These are phyloP conservation scores for Tenebrio molitor DNA, from an alignment of 1,140 invertebrate species.

Conservation along the genomic window DNA sequence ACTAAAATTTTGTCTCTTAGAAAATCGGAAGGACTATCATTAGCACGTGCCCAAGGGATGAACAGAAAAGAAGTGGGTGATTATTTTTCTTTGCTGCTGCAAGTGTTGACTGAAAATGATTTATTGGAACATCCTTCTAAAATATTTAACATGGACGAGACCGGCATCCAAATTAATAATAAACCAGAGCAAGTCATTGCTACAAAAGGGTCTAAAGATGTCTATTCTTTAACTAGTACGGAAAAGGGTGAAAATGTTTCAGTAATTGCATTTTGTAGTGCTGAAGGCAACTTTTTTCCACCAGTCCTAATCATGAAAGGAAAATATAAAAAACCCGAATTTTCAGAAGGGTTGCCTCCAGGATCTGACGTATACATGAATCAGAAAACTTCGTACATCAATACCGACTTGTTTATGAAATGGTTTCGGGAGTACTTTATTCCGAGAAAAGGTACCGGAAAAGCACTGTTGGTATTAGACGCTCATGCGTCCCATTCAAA, in stretches of 20 bases:
- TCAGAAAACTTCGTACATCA: conserved; percentile 57
- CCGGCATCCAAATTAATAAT: conserved; percentile 65
- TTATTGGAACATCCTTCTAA: too few relatives aligned
- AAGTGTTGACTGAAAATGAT: too few relatives aligned
- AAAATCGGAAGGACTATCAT: conserved; percentile 64
- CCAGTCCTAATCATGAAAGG: conserved; percentile 56
- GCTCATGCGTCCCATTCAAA: conserved; percentile 64
- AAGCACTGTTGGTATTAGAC: conserved; percentile 65
- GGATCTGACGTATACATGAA: conserved; percentile 58
- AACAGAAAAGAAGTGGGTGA: too few relatives aligned
- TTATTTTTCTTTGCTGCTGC: too few relatives aligned
- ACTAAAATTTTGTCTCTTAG: conserved; percentile 53
- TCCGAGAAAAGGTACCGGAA: conserved; percentile 61
- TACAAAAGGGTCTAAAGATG: conserved; percentile 59
- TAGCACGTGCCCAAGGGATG: conserved; percentile 61
- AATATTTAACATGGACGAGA: conserved; percentile 67
- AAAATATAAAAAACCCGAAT: conserved; percentile 55
- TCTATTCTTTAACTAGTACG: conserved; percentile 48
- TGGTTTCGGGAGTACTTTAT: conserved; percentile 61
- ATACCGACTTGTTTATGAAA: conserved; percentile 53
- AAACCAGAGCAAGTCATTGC: conserved; percentile 62
- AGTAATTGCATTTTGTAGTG: conserved; percentile 55
- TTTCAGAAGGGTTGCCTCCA: conserved; percentile 57
- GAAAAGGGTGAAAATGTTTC: conserved; percentile 60
- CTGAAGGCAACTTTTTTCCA: conserved; percentile 50